phyloP scores from a whole-genome alignment of 2,888 invertebrate genomes.

The Mechanitis mazaeus region DNA sequence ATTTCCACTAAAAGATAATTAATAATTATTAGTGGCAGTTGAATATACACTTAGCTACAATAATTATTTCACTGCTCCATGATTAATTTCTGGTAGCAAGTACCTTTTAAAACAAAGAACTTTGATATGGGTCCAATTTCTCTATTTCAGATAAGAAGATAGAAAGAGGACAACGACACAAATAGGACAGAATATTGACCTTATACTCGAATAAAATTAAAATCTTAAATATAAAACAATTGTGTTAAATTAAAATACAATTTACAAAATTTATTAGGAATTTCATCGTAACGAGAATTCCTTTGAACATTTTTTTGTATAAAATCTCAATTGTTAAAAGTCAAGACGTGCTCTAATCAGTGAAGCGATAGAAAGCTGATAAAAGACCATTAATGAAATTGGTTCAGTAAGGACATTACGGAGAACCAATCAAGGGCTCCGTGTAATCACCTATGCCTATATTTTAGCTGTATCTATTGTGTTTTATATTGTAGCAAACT shows the following conservation, averaged over 20 bases:
- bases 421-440: slow-evolving; percentile 12
- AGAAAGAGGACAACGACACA: too few relatives aligned
- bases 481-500: neutral
- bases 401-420: slow-evolving; percentile 26
- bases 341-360: slow-evolving; percentile 35
- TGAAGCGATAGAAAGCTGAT: slow-evolving; percentile 31
- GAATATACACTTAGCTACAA: too few relatives aligned
- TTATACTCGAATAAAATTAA: too few relatives aligned
- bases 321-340: slow-evolving; percentile 11
- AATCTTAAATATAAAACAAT: neutral
- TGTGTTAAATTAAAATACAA: neutral
- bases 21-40: too few relatives aligned
- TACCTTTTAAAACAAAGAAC: too few relatives aligned
- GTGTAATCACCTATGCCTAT: slow-evolving; percentile 9
- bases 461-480: neutral
- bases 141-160: too few relatives aligned
- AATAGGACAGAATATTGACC: too few relatives aligned
- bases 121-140: too few relatives aligned
- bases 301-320: slow-evolving; percentile 2
- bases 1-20: too few relatives aligned
- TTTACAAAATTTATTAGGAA: neutral
- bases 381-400: slow-evolving; percentile 38
- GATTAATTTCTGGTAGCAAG: too few relatives aligned
- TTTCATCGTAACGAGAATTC: neutral
- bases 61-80: too few relatives aligned